A percentile compares a stretch with the other conserved stretches of the same genome.
Conservation (phyloP, 2,797 vertebrate genomes). For the Chanos chanos region DNA sequence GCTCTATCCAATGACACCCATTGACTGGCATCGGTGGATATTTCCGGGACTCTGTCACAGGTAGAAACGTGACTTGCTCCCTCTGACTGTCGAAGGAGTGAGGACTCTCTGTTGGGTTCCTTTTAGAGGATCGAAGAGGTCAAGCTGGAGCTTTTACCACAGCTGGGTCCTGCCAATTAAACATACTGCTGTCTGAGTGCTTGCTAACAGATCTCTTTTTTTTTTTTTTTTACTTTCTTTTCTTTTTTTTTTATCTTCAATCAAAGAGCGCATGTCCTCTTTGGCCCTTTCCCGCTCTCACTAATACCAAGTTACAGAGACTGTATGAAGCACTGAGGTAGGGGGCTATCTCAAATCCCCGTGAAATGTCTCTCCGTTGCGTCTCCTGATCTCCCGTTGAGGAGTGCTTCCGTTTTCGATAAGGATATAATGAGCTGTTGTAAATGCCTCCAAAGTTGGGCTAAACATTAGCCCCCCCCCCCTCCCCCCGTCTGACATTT, state of each 20-base stretch:
- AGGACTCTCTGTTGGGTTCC: slow-evolving; percentile 33
- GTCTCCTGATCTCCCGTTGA: slow-evolving; percentile 15
- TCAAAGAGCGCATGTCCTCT: too few relatives aligned
- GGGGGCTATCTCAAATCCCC: neutral
- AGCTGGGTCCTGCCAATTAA: slow-evolving; percentile 47
- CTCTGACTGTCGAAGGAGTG: slow-evolving; percentile 42
- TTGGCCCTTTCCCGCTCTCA: too few relatives aligned
- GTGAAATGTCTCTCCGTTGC: slow-evolving; percentile 12
- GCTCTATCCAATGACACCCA: too few relatives aligned
- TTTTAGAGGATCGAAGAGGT: slow-evolving; percentile 44
- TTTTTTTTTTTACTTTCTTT: too few relatives aligned
- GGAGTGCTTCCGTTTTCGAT: slow-evolving; percentile 28
- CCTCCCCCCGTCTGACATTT: slow-evolving; percentile 49
- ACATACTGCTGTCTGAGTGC: slow-evolving; percentile 36
- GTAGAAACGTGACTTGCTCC: slow-evolving; percentile 5
- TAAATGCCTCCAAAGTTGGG: slow-evolving; percentile 35
- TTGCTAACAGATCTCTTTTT: too few relatives aligned
- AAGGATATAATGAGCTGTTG: slow-evolving; percentile 43
- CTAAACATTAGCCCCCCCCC: slow-evolving; percentile 46
- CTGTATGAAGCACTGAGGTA: neutral
- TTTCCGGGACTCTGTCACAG: slow-evolving; percentile 7
- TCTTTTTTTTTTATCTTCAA: too few relatives aligned
- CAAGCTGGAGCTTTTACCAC: slow-evolving; percentile 48
- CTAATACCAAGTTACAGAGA: neutral
- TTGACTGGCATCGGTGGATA: too few relatives aligned